Evolutionary conservation across 2,797 vertebrate genomes (phyloP).

Genomic region (Microcaecilia unicolor): DNA sequence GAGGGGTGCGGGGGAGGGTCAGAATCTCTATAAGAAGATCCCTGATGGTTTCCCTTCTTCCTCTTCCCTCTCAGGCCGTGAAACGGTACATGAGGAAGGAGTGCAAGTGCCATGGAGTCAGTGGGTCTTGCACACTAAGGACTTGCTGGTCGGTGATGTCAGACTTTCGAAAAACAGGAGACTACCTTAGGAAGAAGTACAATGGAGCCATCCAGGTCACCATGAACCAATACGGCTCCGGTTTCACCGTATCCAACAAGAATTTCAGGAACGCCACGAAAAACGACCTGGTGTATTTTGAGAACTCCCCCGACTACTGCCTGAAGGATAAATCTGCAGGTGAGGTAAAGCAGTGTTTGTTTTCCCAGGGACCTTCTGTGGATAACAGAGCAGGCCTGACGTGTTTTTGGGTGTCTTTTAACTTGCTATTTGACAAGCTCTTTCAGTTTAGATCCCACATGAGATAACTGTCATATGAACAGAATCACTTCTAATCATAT

Average conservation of each 20-base stretch:
- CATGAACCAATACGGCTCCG: constrained; percentile 91
- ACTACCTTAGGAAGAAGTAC: constrained; percentile 88
- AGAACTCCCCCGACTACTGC: constrained; percentile 94
- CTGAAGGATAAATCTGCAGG: constrained; percentile 86
- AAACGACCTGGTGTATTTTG: constrained; percentile 91
- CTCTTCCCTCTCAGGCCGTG: constrained; percentile 72
- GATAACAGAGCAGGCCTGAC: too few species aligned
- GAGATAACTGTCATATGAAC: too few species aligned
- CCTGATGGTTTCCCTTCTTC: too few species aligned
- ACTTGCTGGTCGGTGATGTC: constrained; percentile 95
- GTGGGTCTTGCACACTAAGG: constrained; percentile 89
- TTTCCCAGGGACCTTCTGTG: too few species aligned
- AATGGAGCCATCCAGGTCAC: constrained; percentile 89
- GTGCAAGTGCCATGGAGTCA: constrained; percentile 96
- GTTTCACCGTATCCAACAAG: constrained; percentile 82
- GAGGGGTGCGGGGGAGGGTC: too few species aligned
- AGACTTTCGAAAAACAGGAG: constrained; percentile 87
- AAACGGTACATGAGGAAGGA: constrained; percentile 95
- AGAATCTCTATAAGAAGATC: too few species aligned
- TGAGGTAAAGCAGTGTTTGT: too few species aligned
- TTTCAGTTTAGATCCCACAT: too few species aligned
- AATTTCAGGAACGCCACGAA: constrained; percentile 82
- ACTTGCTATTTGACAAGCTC: too few species aligned
- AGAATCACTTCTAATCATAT: too few species aligned
- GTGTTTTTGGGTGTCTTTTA: too few species aligned